phyloP scores from a whole-genome alignment of 35 echinoderm and acorn worm genomes.

The Lytechinus pictus region DNA sequence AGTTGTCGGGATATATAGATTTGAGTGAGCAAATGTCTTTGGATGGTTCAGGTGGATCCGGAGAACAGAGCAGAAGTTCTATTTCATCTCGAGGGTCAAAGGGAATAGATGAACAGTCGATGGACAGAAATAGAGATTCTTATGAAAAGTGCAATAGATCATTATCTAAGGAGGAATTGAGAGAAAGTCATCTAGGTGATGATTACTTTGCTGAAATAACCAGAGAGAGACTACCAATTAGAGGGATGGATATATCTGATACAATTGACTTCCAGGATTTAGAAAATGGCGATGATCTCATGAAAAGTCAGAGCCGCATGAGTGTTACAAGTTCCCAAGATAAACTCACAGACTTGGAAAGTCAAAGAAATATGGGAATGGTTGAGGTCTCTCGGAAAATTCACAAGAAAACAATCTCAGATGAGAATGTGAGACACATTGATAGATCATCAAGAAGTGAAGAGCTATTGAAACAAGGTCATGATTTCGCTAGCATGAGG shows the following conservation, averaged over 20 bases:
- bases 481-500: background rate
- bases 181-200: background rate
- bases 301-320: background rate
- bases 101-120: background rate
- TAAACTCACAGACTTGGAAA: background rate
- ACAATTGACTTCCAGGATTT: conserved; percentile 3
- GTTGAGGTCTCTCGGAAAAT: background rate
- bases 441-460: background rate
- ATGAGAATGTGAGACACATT: background rate
- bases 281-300: background rate
- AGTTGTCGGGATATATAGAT: background rate
- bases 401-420: background rate
- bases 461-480: background rate
- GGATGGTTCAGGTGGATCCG: conserved; percentile 32
- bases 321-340: background rate
- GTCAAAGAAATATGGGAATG: background rate
- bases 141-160: background rate
- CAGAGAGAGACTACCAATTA: background rate
- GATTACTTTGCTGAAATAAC: conserved; percentile 19
- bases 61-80: background rate
- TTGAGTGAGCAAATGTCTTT: background rate
- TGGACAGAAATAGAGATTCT: background rate
- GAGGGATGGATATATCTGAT: background rate
- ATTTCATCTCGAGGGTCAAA: background rate
- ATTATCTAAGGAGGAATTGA: background rate